Percentiles rank a stretch among this genome's conserved stretches.
These are phyloP conservation scores for Zoanthus sociatus DNA, from an alignment of 92 coral and sea anemone species.

Conservation along the genomic window DNA sequence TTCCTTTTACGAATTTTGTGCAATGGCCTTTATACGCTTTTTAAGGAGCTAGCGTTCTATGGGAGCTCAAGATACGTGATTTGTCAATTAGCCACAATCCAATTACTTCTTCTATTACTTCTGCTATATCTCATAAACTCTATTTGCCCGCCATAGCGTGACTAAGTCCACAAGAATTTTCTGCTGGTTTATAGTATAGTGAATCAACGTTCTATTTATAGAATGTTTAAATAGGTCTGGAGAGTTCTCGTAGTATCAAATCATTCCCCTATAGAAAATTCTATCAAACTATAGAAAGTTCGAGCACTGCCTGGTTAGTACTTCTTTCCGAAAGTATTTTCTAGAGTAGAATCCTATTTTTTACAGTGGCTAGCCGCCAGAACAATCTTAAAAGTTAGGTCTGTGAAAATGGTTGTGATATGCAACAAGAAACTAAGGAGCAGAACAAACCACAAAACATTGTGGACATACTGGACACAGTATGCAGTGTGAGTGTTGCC, in stretches of 20 bases:
- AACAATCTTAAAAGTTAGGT: neutral
- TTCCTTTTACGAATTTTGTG: no score
- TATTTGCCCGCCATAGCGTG: constrained; percentile 23
- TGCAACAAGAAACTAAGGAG: no score
- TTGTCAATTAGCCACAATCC: constrained; percentile 31
- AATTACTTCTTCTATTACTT: constrained; percentile 3
- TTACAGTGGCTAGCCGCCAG: constrained; percentile 35
- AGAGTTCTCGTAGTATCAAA: no score
- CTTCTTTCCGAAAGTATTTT: neutral
- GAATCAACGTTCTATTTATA: constrained; percentile 21
- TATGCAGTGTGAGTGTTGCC: no score
- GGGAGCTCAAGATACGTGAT: constrained; percentile 27
- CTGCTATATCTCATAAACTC: constrained; percentile 6
- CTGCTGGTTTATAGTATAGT: constrained; percentile 24
- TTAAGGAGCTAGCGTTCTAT: no score
- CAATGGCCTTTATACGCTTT: no score
- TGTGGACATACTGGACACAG: no score
- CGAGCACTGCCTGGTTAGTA: no score
- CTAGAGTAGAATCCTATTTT: neutral
- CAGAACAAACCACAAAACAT: no score
- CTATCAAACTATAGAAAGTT: no score
- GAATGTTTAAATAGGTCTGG: constrained; percentile 7
- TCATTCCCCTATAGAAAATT: no score
- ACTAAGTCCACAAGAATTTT: constrained; percentile 27
- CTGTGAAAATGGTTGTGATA: no score